Conservation (phyloP, 35 echinoderm and acorn worm genomes). For the Nesometra sesokonis region DNA sequence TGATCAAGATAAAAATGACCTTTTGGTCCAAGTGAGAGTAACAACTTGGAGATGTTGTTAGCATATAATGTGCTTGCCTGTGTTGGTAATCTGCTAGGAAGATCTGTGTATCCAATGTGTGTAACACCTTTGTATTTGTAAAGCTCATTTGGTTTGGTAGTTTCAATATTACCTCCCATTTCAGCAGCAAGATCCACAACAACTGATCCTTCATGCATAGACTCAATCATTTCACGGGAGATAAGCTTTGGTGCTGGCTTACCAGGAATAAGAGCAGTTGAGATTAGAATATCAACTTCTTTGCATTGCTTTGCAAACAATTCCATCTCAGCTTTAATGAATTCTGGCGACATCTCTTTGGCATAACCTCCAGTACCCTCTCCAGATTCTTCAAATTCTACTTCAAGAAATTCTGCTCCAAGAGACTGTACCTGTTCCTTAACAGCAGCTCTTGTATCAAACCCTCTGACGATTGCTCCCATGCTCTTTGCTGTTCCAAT, state of each 20-base stretch:
- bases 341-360: conserved; percentile 98
- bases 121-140: conserved; percentile 91
- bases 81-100: conserved; percentile 88
- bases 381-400: conserved; percentile 78
- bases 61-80: conserved; percentile 95
- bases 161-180: conserved; percentile 97
- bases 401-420: conserved; percentile 85
- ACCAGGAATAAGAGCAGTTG: conserved; percentile 89
- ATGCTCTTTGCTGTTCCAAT: conserved; percentile 96
- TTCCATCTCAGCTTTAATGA: conserved; percentile 91
- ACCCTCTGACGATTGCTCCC: conserved; percentile 90
- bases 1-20: conserved; percentile 84
- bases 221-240: conserved; percentile 92
- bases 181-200: conserved; percentile 92
- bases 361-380: conserved; percentile 96
- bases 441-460: conserved; percentile 91
- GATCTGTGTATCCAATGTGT: conserved; percentile 83
- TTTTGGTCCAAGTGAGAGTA: conserved; percentile 82
- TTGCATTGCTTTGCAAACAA: conserved; percentile 91
- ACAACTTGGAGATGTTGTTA: conserved; percentile 95
- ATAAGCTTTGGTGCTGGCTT: conserved; percentile 88
- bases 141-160: conserved; percentile 76
- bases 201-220: conserved; percentile 95
- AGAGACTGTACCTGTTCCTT: conserved; percentile 96
- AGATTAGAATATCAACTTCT: conserved; percentile 87